Evolutionary conservation across 2,888 invertebrate species (phyloP), one percentile per base, ranked within the genome.

Genomic region (Lepidochrysops patricia): DNA sequence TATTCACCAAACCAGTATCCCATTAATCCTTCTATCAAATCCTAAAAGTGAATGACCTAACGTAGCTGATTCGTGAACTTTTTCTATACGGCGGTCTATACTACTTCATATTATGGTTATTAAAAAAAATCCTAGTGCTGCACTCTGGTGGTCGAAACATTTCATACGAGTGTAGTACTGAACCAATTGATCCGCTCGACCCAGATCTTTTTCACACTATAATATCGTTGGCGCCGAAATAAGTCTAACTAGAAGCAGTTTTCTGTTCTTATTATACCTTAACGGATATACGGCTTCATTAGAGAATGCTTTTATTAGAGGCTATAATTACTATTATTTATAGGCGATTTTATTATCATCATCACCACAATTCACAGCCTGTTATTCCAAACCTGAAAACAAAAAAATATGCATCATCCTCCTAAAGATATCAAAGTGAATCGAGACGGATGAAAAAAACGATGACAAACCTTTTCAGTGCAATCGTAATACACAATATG

Each of bases 201-300:
- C n/a, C n/a, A n/a, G n/a, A n/a, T n/a, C n/a, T n/a, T n/a, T n/a
- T n/a, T 7, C 29, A 29, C 19, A 27, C 27, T 27, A 52, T 13
- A 7, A 27, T 15, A 7, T 50, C 52, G 13, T 43, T 43, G 52
- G 15, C 52, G 15, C 27, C 52, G 9, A 52, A 52, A 52, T 52
- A 52, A 23, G 27, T 52, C 26, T 27, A 13, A 6, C 52, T 7
- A 50, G 50, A 52, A 52, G 52, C 52, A 5, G 50, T 50, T 50
- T 43, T 50, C 6, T 50, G 15, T n/a, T 50, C 25, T 15, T 15
- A 43, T 15, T 5, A 27, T 15, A n/a, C n/a, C n/a, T n/a, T 52
- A 15, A 52, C 26, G 9, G 27, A 52, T 52, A 26, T 27, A 9
- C 13, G 26, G 7, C 26, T 52, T 52, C 26, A 52, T 52, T 27